phyloP scores from a whole-genome alignment of 2,113 vertebrate genomes.

The Ceuthmochares aereus region DNA sequence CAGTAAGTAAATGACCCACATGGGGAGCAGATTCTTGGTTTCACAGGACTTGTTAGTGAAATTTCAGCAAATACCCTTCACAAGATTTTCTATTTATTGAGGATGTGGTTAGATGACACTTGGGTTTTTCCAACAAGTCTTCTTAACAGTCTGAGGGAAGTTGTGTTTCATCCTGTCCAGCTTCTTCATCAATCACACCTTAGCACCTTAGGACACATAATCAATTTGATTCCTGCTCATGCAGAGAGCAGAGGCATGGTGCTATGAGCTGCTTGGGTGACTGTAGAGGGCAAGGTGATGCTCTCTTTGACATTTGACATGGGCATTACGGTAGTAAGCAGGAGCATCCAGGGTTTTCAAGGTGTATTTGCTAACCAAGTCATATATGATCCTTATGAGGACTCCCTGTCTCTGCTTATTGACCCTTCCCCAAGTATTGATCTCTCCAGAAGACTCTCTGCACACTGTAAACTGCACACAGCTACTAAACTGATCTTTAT shows the following conservation, averaged over 20 bases:
- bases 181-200: neutral
- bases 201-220: neutral
- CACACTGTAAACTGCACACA: neutral
- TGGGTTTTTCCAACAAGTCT: neutral
- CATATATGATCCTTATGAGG: neutral
- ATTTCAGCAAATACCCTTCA: neutral
- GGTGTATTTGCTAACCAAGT: neutral
- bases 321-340: neutral
- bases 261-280: neutral
- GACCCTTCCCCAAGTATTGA: neutral
- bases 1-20: neutral
- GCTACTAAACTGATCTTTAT: neutral
- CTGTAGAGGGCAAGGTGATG: neutral
- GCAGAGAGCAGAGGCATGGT: neutral
- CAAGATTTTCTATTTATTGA: neutral
- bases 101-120: neutral
- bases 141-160: neutral
- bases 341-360: neutral
- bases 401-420: neutral
- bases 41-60: neutral
- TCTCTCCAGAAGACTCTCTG: neutral
- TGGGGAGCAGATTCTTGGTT: neutral
- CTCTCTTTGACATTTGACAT: neutral
- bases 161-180: neutral
- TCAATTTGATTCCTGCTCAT: neutral